Conservation (phyloP, 2,113 vertebrate species). For the western clawed frog (Xenopus tropicalis) region DNA sequence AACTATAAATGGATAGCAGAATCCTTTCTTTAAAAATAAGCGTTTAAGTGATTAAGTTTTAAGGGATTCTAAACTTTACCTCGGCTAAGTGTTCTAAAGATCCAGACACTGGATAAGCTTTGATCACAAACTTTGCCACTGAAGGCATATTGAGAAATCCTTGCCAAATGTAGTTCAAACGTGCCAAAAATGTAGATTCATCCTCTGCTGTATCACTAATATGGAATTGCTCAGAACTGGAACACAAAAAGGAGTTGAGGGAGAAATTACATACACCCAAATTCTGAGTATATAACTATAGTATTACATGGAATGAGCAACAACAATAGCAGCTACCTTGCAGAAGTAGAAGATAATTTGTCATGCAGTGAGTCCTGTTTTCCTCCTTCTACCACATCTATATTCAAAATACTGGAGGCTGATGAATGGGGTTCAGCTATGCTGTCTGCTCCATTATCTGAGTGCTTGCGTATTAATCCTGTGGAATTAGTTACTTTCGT, state of each 20-base stretch:
- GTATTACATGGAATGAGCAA: too few species aligned
- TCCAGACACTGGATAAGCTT: slow-evolving; percentile 92
- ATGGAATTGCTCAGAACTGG: slow-evolving; percentile 15
- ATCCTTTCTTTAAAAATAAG: too few species aligned
- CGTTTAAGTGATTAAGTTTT: too few species aligned
- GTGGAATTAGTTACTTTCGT: slow-evolving; percentile 91
- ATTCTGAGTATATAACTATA: too few species aligned
- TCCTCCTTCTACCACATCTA: slow-evolving; percentile 83
- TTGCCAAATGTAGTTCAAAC: slow-evolving; percentile 84
- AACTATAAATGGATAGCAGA: too few species aligned
- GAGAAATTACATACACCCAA: background rate
- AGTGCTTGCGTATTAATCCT: slow-evolving; percentile 82
- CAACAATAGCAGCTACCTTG: too few species aligned
- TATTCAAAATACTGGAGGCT: slow-evolving; percentile 74
- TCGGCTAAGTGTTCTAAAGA: slow-evolving; percentile 85
- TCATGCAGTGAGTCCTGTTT: slow-evolving; percentile 71
- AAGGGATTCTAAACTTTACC: slow-evolving; percentile 58
- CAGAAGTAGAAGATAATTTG: slow-evolving; percentile 56
- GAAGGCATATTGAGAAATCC: slow-evolving; percentile 94
- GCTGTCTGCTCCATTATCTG: slow-evolving; percentile 76
- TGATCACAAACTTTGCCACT: slow-evolving; percentile 92
- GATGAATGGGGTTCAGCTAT: slow-evolving; percentile 65
- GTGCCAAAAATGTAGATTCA: slow-evolving; percentile 82
- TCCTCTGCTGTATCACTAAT: slow-evolving; percentile 74
- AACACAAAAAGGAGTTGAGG: slow-evolving; percentile 52